Conservation (phyloP, 2,113 vertebrate species). For the Tupaia tana region DNA sequence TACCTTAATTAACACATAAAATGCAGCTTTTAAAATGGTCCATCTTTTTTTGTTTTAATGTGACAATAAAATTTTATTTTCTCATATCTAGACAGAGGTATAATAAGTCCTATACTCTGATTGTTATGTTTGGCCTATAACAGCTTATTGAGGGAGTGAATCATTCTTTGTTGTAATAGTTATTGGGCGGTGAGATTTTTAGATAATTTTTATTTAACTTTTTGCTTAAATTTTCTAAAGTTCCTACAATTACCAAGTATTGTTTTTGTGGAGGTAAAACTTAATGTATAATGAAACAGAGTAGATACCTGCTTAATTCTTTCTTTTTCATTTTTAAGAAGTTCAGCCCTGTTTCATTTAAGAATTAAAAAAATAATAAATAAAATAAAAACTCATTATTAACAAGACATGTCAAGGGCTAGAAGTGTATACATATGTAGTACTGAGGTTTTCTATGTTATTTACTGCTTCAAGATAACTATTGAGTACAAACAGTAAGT, state of each 20-base stretch:
- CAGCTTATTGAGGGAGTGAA: neutral
- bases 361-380: neutral
- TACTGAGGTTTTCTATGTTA: neutral
- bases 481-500: neutral
- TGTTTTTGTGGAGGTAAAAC: constrained; percentile 12
- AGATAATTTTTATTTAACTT: neutral
- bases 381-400: neutral
- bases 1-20: neutral
- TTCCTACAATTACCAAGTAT: neutral
- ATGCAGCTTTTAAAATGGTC: neutral
- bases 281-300: neutral
- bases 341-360: constrained; percentile 6
- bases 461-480: neutral
- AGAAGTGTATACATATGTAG: neutral
- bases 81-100: neutral
- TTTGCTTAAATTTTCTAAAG: neutral
- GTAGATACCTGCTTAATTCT: neutral
- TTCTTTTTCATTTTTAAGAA: neutral
- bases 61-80: neutral
- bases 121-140: neutral
- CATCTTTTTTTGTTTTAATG: neutral
- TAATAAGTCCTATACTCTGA: neutral
- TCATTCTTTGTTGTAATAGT: neutral
- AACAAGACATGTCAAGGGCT: neutral
- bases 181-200: neutral